Evolutionary conservation across 37 sponge, comb jelly and placozoan genomes (phyloP).

Genomic region (Halichondria panicea): DNA sequence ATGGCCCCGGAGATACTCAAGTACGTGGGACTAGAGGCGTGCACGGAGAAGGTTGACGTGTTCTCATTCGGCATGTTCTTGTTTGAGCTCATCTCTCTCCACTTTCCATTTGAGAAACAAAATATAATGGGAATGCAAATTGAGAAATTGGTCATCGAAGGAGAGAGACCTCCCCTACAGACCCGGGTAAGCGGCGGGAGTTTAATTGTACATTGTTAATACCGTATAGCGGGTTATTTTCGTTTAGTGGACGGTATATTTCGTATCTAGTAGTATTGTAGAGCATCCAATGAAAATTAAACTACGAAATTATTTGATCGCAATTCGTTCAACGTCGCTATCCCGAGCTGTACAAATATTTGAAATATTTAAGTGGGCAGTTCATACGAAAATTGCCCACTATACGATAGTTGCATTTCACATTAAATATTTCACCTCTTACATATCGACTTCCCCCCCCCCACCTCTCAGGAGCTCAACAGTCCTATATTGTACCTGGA

Average conservation of each 20-base stretch:
- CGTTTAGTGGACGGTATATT: too few relatives aligned
- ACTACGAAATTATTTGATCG: too few relatives aligned
- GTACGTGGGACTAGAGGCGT: conserved; percentile 83
- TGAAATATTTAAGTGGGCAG: too few relatives aligned
- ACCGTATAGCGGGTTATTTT: too few relatives aligned
- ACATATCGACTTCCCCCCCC: not conserved
- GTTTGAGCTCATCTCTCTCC: conserved; percentile 74
- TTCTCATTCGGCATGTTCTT: conserved; percentile 91
- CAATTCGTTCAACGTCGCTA: too few relatives aligned
- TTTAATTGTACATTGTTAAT: too few relatives aligned
- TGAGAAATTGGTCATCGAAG: conserved; percentile 80
- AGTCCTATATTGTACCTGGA: conserved; percentile 77
- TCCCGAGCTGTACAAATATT: too few relatives aligned
- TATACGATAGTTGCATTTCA: not conserved
- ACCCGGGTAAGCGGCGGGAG: conserved; percentile 64
- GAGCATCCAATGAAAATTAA: too few relatives aligned
- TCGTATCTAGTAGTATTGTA: too few relatives aligned
- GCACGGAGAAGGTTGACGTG: conserved; percentile 82
- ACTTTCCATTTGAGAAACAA: conserved; percentile 82
- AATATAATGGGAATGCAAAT: conserved; percentile 75
- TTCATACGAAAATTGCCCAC: not conserved
- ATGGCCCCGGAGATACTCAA: conserved; percentile 94
- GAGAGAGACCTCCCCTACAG: conserved; percentile 68
- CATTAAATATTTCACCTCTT: not conserved
- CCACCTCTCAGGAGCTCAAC: conserved; percentile 65